Evolutionary conservation across 2,113 vertebrate species (phyloP), one percentile per base, ranked within the genome.

Genomic region (Zosterops pallidus): DNA sequence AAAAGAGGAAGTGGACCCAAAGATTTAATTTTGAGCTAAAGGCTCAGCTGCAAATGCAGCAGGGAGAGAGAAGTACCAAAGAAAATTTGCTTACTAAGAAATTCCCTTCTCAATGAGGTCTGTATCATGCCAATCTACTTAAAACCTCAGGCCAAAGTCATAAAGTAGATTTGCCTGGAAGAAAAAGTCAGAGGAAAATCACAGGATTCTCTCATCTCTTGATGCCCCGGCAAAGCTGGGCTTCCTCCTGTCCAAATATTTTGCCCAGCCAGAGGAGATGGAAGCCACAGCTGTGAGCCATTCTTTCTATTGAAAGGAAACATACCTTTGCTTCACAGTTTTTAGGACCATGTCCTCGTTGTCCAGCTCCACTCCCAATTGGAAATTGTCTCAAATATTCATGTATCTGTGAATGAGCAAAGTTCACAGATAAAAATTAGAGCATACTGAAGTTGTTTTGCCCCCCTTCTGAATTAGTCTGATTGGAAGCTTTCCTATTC

Each of bases 81-180:
- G 16, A 71, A 92, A 75, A 47, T 46, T n/a, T 79, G 5, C 49
- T 82, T 55, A 24, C 44, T 68, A 37, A 82, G 49, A 85, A 89
- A 78, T 46, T 78, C 1, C 44, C 44, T 49, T 83, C 16, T 78
- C 11, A 70, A n/a, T 59, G 18, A 90, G 39, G 19, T 59, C 24
- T 67, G 14, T 24, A 67, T 89, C 33, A 52, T 53, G 24, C 7
- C 31, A 77, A 41, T 52, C 46, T 77, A 25, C 31, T 74, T 63
- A n/a, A 83, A 93, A 86, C 42, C 11, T 65, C 29, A 53, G 31
- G 26, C 56, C 33, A 83, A 90, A 90, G 68, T 78, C 35, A 81
- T 47, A 42, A 63, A 59, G 31, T 50, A 74, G 21, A 55, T 78
- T 37, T 89, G 2, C 31, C 55, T 47, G 24, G 49, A 75, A 89